Evolutionary conservation across 2,797 vertebrate genomes (phyloP).

Genomic region (Typhlichthys eigenmanni): DNA sequence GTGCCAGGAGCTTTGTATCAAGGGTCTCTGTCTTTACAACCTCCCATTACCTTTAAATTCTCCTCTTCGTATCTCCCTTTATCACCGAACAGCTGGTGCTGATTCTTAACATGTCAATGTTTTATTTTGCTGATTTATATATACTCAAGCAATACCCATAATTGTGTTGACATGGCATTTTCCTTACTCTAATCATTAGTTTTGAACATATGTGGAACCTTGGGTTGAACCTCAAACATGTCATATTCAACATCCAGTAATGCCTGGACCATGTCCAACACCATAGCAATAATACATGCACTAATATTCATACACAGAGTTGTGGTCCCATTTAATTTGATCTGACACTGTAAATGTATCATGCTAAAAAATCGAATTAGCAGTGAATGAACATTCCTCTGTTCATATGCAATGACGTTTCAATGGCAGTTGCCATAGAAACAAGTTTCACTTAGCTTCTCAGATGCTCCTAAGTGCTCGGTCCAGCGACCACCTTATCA

Average conservation of each 20-base stretch:
- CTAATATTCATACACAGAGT: neutral
- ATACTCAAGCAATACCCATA: neutral
- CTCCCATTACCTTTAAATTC: conserved; percentile 32
- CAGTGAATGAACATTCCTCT: neutral
- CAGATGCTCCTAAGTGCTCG: neutral
- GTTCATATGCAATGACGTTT: no score
- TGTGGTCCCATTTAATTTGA: neutral
- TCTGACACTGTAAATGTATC: neutral
- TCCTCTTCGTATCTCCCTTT: conserved; percentile 20
- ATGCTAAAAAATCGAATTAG: neutral
- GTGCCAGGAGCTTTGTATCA: conserved; percentile 51
- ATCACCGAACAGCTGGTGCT: conserved; percentile 4
- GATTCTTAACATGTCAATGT: neutral
- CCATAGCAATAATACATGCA: neutral
- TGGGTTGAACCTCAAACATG: neutral
- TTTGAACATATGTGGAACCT: conserved; percentile 16
- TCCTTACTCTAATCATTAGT: neutral
- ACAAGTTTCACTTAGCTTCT: no score
- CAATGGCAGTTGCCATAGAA: no score
- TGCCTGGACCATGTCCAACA: neutral
- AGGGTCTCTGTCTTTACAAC: conserved; percentile 23
- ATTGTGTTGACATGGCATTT: no score
- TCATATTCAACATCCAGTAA: neutral
- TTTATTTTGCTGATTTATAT: conserved; percentile 2
- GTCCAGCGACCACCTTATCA: conserved; percentile 19